Conservation (phyloP, 2,888 invertebrate genomes). For the Caenorhabditis afra region DNA sequence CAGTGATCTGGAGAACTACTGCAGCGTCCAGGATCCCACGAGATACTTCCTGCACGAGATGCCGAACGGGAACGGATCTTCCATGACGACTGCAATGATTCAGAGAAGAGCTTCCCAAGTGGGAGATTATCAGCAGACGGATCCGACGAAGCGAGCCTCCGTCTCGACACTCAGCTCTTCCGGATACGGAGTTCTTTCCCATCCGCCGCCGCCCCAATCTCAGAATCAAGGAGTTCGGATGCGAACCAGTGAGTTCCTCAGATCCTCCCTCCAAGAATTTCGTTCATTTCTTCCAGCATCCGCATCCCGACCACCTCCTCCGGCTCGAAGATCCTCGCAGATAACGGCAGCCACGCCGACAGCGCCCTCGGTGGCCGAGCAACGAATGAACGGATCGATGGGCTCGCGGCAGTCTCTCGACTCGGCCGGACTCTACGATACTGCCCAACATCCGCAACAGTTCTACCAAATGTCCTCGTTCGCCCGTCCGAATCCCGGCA, state of each 20-base stretch:
- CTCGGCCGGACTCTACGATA: conserved; percentile 60
- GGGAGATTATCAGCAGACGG: conserved; percentile 31
- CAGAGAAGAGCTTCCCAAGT: conserved; percentile 49
- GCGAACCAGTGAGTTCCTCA: conserved; percentile 56
- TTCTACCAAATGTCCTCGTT: conserved; percentile 53
- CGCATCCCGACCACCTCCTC: conserved; percentile 82
- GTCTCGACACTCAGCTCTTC: conserved; percentile 32
- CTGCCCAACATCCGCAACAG: conserved; percentile 32
- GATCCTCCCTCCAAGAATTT: not conserved
- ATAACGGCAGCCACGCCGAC: conserved; percentile 80
- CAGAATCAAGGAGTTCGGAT: conserved; percentile 51
- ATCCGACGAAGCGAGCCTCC: conserved; percentile 38
- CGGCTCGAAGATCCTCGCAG: conserved; percentile 80
- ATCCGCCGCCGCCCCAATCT: conserved; percentile 17
- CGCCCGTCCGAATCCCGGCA: conserved; percentile 2
- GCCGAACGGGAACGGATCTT: conserved; percentile 6
- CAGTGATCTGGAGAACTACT: conserved; percentile 72
- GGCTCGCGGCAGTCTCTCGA: conserved; percentile 68
- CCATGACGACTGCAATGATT: conserved; percentile 21
- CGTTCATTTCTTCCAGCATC: conserved; percentile 32
- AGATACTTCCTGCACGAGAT: conserved; percentile 41
- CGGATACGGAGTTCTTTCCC: conserved; percentile 16
- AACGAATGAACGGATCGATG: conserved; percentile 64
- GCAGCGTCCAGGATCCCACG: conserved; percentile 36
- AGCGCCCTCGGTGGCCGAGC: conserved; percentile 78